Evolutionary conservation across 2,888 invertebrate species (phyloP), one percentile per base, ranked within the genome.

Genomic region (Mactromeris polynyma): DNA sequence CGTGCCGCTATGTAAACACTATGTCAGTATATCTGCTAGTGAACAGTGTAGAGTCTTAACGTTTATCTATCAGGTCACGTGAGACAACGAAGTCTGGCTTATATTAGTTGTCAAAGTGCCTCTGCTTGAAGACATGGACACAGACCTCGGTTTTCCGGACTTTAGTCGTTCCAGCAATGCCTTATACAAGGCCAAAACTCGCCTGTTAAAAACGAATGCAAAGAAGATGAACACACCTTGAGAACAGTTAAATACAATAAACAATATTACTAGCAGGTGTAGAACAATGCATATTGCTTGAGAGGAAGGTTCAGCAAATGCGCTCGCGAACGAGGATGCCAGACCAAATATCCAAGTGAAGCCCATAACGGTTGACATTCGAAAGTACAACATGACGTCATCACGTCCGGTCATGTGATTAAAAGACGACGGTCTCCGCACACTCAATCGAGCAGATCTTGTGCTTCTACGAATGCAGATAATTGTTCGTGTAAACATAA

Each of bases 361-460:
- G 7, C 96, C 96, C 96, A 96, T 95, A 1, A 96, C 95, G 1
- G 95, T 94, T 11, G 96, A 95, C 95, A 96, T 95, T 46, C 94
- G 94, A 84, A 96, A 89, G 85, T 96, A 96, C 11, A 96, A 81
- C 88, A 95, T 94, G 84, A 95, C 95, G 91, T 96, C 95, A 88
- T 94, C 91, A 58, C 93, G 91, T 4, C 95, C 95, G 21, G 94
- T 90, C 80, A 93, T 82, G 81, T 92, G 91, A 51, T 92, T 93
- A 1, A 93, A 58, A 17, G 69, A 17, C 0, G 94, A 93, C 0
- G 94, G 93, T 77, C 93, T 91, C 33, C 94, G 92, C 17, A 93
- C 93, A 82, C 92, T 92, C 33, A 89, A 69, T 80, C 93, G 90
- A 19, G 94, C 93, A 14, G 93, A 86, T 79, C 93, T 93, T 0